Evolutionary conservation across 2,888 invertebrate genomes (phyloP), one percentile per base, ranked within the genome.

Genomic region (Machimus atricapillus): DNA sequence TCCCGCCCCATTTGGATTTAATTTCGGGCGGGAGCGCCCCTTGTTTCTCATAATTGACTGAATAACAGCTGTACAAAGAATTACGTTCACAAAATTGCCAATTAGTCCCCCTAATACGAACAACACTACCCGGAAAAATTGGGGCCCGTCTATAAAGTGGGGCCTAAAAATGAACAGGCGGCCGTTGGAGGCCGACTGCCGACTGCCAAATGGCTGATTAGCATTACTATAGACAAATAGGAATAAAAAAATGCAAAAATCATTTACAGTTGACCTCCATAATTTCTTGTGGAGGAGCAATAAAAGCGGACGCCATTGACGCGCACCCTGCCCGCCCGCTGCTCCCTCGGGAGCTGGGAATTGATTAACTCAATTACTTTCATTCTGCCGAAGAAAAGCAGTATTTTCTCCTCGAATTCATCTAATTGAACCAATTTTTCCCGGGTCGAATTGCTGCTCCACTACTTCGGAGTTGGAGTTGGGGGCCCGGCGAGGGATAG

Each of bases 351-450:
- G 76, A 76, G 31, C n/a, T 34, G 19, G 19, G 82, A 82, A 82
- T 66, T 82, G 82, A 82, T 82, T 82, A 82, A 40, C 66, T 82
- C 82, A 82, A 82, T 82, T 82, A 82, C 37, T 82, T 82, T 66
- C 58, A 58, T 82, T 66, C 58, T 82, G 31, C 58, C 58, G 58
- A 82, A 56, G n/a, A 82, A 58, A 58, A 58, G 58, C 66, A 58
- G 82, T 58, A 82, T 82, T 82, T 82, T 82, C 82, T 82, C 37
- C 82, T 34, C 58, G 82, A 82, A 82, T 82, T 82, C 82, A 56
- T 82, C 82, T 82, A 82, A 82, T 82, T 82, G 82, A 46, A 58
- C 56, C 58, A 58, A 82, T 82, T 82, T 82, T 82, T 82, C 82
- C 82, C 58, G 31, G 81, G 23, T 78, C 78, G 78, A 78, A 43